Conservation (phyloP, 2,797 vertebrate species). For the Clarias laeviceps region DNA sequence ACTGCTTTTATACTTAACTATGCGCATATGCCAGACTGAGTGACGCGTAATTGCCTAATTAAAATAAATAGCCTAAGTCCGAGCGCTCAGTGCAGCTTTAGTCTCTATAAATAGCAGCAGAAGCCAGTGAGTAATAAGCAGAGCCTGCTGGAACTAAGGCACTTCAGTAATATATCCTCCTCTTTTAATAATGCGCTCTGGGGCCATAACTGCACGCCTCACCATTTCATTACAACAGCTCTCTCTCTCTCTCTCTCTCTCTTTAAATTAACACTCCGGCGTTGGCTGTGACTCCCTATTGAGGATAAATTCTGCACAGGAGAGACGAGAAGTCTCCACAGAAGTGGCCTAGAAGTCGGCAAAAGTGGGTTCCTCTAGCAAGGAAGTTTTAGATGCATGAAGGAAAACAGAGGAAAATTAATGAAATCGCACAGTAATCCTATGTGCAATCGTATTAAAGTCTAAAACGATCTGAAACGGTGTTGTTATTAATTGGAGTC, state of each 20-base stretch:
- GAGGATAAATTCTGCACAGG: slow-evolving; percentile 33
- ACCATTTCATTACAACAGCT: slow-evolving; percentile 63
- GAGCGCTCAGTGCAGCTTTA: slow-evolving; percentile 40
- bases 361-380: background rate
- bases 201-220: slow-evolving; percentile 62
- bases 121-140: slow-evolving; percentile 53
- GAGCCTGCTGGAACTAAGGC: slow-evolving; percentile 57
- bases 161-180: slow-evolving; percentile 65
- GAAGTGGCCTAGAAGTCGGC: slow-evolving; percentile 24
- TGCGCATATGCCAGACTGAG: slow-evolving; percentile 35
- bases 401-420: background rate
- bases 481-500: background rate
- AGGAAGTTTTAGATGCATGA: background rate
- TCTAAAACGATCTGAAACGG: background rate
- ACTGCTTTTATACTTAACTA: background rate
- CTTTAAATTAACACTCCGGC: slow-evolving; percentile 63
- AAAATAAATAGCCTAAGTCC: slow-evolving; percentile 61
- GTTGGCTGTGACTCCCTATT: slow-evolving; percentile 50
- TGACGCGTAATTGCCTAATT: slow-evolving; percentile 54
- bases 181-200: slow-evolving; percentile 66
- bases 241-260: slow-evolving; percentile 37
- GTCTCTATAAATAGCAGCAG: slow-evolving; percentile 58
- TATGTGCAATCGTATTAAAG: background rate
- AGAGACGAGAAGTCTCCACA: slow-evolving; percentile 16
- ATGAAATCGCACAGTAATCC: background rate